These are phyloP conservation scores for Tortrix viridana DNA, from an alignment of 2,888 invertebrate species.

Conservation along the genomic window DNA sequence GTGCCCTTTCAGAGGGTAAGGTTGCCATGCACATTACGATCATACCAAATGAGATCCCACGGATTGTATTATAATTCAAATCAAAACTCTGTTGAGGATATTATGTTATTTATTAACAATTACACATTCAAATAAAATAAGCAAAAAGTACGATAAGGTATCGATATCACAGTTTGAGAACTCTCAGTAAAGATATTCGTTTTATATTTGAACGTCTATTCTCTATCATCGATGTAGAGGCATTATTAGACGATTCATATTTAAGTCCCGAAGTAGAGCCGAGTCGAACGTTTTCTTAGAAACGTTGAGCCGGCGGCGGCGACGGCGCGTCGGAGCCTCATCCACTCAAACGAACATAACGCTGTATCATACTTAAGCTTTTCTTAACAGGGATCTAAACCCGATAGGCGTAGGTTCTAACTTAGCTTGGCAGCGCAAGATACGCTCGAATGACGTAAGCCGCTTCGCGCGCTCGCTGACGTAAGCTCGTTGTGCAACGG, in stretches of 20 bases:
- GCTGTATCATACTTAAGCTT: slow-evolving; percentile 74
- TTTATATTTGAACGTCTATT: slow-evolving; percentile 12
- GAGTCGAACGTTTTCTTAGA: slow-evolving; percentile 77
- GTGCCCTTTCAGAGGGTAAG: no score
- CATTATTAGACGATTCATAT: slow-evolving; percentile 73
- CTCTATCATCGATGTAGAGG: slow-evolving; percentile 20
- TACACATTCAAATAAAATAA: no score
- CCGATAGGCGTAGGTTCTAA: slow-evolving; percentile 60
- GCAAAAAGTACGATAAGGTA: no score
- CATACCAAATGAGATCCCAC: no score
- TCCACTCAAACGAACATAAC: slow-evolving; percentile 83
- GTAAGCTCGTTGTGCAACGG: slow-evolving; percentile 84
- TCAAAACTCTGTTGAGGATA: no score
- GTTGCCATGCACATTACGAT: no score
- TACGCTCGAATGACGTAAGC: slow-evolving; percentile 81
- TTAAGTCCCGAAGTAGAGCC: slow-evolving; percentile 79
- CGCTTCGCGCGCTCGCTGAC: slow-evolving; percentile 80
- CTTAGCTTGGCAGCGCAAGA: slow-evolving; percentile 59
- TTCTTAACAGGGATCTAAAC: slow-evolving; percentile 60
- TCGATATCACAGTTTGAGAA: no score
- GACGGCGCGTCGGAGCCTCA: slow-evolving; percentile 80
- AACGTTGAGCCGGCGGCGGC: slow-evolving; percentile 78
- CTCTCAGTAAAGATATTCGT: neutral
- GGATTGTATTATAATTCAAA: no score
- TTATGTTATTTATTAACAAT: no score